Conservation (phyloP, 53 echinoderm and acorn worm species). For the Paracentrotus lividus region DNA sequence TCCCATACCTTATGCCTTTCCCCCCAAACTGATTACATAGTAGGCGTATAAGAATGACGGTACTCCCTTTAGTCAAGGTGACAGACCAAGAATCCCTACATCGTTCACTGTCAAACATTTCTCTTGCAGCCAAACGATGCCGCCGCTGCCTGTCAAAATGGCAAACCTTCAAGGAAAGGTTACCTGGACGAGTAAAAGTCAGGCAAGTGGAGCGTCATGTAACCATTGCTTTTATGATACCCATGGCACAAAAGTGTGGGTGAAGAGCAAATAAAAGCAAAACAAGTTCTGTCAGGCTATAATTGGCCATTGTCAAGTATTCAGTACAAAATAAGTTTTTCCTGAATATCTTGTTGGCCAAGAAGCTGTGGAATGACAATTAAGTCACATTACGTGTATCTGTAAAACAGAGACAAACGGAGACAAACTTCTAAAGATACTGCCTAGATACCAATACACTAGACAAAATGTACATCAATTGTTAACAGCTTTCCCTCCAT, state of each 20-base stretch:
- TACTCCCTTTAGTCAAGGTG: conserved; percentile 15
- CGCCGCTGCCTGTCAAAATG: too few relatives aligned
- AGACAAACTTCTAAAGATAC: too few relatives aligned
- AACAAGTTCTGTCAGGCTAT: too few relatives aligned
- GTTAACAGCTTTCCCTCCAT: too few relatives aligned
- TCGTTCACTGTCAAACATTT: conserved; percentile 16
- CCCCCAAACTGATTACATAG: conserved; percentile 3
- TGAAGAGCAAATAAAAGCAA: neutral
- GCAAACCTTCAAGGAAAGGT: neutral
- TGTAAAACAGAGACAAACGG: too few relatives aligned
- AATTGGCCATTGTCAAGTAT: too few relatives aligned
- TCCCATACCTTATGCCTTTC: neutral
- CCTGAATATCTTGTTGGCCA: too few relatives aligned
- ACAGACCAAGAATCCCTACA: neutral
- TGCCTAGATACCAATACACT: too few relatives aligned
- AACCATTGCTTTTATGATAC: neutral
- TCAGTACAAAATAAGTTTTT: too few relatives aligned
- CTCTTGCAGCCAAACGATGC: neutral
- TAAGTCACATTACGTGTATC: too few relatives aligned
- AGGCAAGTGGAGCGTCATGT: neutral
- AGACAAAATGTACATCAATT: too few relatives aligned
- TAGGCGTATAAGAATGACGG: neutral
- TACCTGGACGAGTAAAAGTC: neutral
- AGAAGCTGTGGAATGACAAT: too few relatives aligned
- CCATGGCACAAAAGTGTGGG: neutral